Percentiles rank a stretch among this genome's conserved stretches.
These are phyloP conservation scores for Allophyes oxyacanthae DNA, from an alignment of 2,888 invertebrate species.

Conservation along the genomic window DNA sequence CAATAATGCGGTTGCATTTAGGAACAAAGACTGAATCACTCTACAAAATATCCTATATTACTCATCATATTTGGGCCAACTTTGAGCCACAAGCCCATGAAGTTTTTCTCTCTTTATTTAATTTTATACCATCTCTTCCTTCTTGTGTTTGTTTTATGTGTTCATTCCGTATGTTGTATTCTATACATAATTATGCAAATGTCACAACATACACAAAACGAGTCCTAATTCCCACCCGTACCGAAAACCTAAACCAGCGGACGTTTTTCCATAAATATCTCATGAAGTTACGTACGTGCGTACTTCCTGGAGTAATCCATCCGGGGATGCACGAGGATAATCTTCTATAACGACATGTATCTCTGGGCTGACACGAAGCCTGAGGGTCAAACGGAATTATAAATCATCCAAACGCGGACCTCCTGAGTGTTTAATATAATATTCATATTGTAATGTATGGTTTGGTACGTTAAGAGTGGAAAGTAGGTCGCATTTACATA, in stretches of 20 bases:
- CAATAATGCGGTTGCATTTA: too few species aligned
- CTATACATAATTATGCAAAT: slow-evolving; percentile 28
- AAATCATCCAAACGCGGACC: slow-evolving; percentile 63
- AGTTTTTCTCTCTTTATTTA: too few species aligned
- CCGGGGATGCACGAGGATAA: slow-evolving; percentile 36
- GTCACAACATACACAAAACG: slow-evolving; percentile 17
- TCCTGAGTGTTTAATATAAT: slow-evolving; percentile 69
- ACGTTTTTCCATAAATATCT: slow-evolving; percentile 34
- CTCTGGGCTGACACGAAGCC: slow-evolving; percentile 41
- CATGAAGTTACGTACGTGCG: slow-evolving; percentile 24
- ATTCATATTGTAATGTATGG: slow-evolving; percentile 63
- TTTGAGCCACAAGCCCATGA: too few species aligned
- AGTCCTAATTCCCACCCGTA: slow-evolving; percentile 14
- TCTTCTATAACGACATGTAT: slow-evolving; percentile 44
- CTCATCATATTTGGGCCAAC: too few species aligned
- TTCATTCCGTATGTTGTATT: slow-evolving; percentile 11
- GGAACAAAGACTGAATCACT: too few species aligned
- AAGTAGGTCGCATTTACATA: slow-evolving; percentile 70
- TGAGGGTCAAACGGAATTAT: slow-evolving; percentile 74
- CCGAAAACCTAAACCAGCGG: slow-evolving; percentile 32
- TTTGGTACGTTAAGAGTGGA: slow-evolving; percentile 52
- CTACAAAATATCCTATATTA: too few species aligned
- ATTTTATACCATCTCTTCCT: too few species aligned
- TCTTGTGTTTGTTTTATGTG: too few species aligned
- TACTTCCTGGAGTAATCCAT: slow-evolving; percentile 43